phyloP scores from a whole-genome alignment of 2,797 vertebrate species.

The Trematomus bernacchii region DNA sequence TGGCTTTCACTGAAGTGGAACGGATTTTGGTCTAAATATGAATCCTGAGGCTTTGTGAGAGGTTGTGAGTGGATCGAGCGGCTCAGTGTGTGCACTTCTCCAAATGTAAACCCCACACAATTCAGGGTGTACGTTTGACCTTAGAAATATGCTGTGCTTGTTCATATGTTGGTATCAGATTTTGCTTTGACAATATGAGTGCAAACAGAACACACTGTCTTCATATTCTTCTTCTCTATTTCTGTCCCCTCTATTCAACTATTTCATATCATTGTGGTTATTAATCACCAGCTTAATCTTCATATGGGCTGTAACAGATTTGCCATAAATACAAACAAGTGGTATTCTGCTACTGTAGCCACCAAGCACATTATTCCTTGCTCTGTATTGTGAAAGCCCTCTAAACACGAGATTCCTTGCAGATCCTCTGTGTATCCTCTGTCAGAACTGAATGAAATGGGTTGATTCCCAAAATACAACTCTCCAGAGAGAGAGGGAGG shows the following conservation, averaged over 20 bases:
- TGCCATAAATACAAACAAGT: conserved; percentile 3
- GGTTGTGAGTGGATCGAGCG: too few species aligned
- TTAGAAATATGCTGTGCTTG: too few species aligned
- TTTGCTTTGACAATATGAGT: neutral
- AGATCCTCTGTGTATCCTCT: conserved; percentile 70
- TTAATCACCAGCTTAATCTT: neutral
- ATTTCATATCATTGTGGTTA: neutral
- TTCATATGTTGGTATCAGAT: too few species aligned
- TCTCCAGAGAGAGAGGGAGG: conserved; percentile 59
- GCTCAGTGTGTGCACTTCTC: too few species aligned
- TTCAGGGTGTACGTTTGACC: too few species aligned
- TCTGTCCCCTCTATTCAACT: neutral
- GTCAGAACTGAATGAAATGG: conserved; percentile 74
- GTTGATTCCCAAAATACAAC: conserved; percentile 80
- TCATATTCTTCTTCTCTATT: neutral
- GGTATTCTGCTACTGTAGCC: conserved; percentile 7
- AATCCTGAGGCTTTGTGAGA: neutral
- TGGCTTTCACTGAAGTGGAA: conserved; percentile 5
- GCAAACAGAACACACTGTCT: neutral
- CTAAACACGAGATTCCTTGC: conserved; percentile 56
- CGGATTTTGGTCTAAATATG: neutral
- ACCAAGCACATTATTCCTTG: conserved; percentile 18
- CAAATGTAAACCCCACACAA: too few species aligned
- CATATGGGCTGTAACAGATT: neutral
- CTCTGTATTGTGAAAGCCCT: conserved; percentile 47